phyloP scores from a whole-genome alignment of 2,888 invertebrate genomes.

The Proisotoma minuta region DNA sequence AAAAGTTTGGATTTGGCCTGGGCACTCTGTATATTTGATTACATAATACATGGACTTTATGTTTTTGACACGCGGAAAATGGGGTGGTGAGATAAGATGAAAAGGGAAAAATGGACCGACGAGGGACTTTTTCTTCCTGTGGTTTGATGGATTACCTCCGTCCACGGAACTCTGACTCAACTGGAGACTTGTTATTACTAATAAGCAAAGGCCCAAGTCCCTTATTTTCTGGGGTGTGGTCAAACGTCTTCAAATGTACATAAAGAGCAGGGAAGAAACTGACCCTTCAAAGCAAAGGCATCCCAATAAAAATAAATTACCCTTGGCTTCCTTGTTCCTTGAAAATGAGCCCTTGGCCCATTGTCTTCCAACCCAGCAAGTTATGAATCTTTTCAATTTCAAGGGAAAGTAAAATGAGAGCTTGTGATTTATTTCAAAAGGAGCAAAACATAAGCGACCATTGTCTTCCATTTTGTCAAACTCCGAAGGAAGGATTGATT shows the following conservation, averaged over 20 bases:
- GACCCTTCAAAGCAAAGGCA: not conserved
- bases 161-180: not conserved
- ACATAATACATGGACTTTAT: no score
- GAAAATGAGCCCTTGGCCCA: slow-evolving; percentile 33
- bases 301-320: slow-evolving; percentile 2
- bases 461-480: no score
- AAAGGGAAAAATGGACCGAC: not conserved
- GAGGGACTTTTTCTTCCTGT: slow-evolving; percentile 35
- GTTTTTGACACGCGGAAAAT: slow-evolving; percentile 1
- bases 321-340: slow-evolving; percentile 38
- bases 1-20: no score
- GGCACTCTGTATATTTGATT: no score
- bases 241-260: slow-evolving; percentile 22
- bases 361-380: no score
- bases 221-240: slow-evolving; percentile 18
- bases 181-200: not conserved
- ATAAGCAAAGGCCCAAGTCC: not conserved
- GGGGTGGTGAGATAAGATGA: not conserved
- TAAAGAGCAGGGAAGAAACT: slow-evolving; percentile 25
- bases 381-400: no score
- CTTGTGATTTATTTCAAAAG: no score
- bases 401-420: no score
- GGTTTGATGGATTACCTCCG: slow-evolving; percentile 47
- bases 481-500: no score
- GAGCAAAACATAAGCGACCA: no score